Evolutionary conservation across 2,888 invertebrate genomes (phyloP).

Genomic region (Holacanthella duospinosa): DNA sequence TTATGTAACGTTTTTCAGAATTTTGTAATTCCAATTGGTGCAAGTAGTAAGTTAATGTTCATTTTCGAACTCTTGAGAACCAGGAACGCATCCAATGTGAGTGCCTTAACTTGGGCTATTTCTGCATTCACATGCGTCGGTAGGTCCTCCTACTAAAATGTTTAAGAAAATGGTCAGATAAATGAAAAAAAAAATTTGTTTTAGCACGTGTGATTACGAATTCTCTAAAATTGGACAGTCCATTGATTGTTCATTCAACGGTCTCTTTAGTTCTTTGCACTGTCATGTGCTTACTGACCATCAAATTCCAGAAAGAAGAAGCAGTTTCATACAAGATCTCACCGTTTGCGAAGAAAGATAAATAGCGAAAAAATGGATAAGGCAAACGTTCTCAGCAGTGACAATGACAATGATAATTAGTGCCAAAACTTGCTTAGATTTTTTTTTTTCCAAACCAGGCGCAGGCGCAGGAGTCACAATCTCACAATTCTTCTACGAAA

Average conservation of each 20-base stretch:
- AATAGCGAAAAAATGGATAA: too few relatives aligned
- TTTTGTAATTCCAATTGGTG: conserved; percentile 65
- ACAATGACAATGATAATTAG: too few relatives aligned
- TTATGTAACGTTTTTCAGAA: conserved; percentile 48
- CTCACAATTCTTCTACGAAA: too few relatives aligned
- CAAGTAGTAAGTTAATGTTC: conserved; percentile 70
- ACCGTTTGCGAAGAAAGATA: too few relatives aligned
- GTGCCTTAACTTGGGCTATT: conserved; percentile 68
- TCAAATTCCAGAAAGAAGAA: neutral
- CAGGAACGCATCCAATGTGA: conserved; percentile 64
- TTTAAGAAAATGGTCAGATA: too few relatives aligned
- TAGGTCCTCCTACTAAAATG: conserved; percentile 46
- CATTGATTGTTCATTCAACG: conserved; percentile 60
- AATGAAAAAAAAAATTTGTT: conserved; percentile 39
- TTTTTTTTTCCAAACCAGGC: too few relatives aligned
- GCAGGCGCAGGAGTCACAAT: too few relatives aligned
- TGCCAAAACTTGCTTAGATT: too few relatives aligned
- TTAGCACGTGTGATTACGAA: conserved; percentile 71
- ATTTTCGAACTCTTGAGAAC: conserved; percentile 59
- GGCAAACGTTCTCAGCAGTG: too few relatives aligned
- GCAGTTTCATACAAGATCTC: too few relatives aligned
- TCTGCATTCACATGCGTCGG: conserved; percentile 70
- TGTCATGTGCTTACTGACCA: conserved; percentile 47
- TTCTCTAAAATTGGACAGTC: conserved; percentile 60
- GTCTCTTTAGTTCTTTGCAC: conserved; percentile 60